phyloP scores from a whole-genome alignment of 1,140 invertebrate species.

The Trichoplusia ni region DNA sequence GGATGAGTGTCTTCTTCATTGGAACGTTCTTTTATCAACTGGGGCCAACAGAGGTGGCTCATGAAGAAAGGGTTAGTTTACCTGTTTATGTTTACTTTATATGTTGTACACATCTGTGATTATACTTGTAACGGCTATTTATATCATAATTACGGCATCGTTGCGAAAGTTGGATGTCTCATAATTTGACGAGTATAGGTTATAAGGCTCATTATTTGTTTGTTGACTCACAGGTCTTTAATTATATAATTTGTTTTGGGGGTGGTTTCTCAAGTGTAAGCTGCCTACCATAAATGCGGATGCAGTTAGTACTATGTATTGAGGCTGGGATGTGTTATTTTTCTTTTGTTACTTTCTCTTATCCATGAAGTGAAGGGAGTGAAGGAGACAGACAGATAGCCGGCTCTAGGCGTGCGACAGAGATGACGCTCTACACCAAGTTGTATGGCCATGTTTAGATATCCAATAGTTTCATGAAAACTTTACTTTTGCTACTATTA shows the following conservation, averaged over 20 bases:
- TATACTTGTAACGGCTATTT: constrained; percentile 38
- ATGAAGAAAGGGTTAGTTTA: constrained; percentile 81
- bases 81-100: constrained; percentile 74
- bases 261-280: constrained; percentile 10
- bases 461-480: constrained; percentile 48
- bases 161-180: constrained; percentile 36
- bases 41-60: constrained; percentile 76
- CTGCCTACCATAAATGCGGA: constrained; percentile 49
- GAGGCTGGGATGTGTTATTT: constrained; percentile 70
- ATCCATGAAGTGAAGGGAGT: constrained; percentile 73
- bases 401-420: constrained; percentile 43
- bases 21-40: constrained; percentile 71
- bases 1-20: constrained; percentile 74
- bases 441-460: constrained; percentile 50
- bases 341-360: constrained; percentile 80
- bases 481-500: constrained; percentile 43
- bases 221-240: constrained; percentile 27
- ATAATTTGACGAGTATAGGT: constrained; percentile 39
- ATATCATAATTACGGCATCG: constrained; percentile 40
- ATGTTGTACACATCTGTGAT: constrained; percentile 35
- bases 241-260: constrained; percentile 17
- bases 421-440: constrained; percentile 62
- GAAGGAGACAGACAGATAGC: constrained; percentile 56
- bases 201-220: constrained; percentile 36
- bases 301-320: constrained; percentile 50